Conservation (phyloP, 2,113 vertebrate species). For the Apus apus region DNA sequence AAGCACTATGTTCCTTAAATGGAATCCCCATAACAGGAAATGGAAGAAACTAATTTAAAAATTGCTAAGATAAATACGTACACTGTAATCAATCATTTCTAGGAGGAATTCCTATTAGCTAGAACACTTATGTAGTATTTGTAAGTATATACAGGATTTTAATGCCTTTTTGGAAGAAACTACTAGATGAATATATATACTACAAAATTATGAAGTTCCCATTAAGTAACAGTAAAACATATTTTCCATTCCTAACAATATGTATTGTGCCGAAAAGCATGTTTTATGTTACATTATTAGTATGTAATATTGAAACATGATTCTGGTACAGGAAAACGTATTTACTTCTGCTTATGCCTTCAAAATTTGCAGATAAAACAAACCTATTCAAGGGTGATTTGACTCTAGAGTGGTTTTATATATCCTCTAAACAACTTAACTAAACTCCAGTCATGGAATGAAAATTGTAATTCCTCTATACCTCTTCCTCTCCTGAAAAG, state of each 20-base stretch:
- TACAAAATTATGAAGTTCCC: neutral
- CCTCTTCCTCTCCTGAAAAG: conserved; percentile 34
- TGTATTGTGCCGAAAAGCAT: neutral
- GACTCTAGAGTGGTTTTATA: conserved; percentile 33
- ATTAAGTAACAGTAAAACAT: neutral
- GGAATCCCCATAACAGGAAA: neutral
- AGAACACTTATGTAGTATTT: neutral
- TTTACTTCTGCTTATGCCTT: conserved; percentile 8
- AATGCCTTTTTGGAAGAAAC: neutral
- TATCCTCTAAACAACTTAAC: conserved; percentile 49
- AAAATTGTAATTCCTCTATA: conserved; percentile 42
- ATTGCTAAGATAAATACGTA: neutral
- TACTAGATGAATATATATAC: neutral
- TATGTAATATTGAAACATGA: neutral
- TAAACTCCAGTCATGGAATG: conserved; percentile 11
- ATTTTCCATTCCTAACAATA: neutral
- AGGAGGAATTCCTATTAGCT: neutral
- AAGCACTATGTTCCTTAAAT: neutral
- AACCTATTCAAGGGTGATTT: conserved; percentile 8
- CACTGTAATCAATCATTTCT: neutral
- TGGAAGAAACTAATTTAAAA: conserved; percentile 9
- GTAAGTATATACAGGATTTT: neutral
- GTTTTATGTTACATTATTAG: neutral
- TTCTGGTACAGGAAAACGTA: neutral
- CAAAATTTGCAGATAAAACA: conserved; percentile 12